phyloP scores from a whole-genome alignment of 2,797 vertebrate genomes.

The Triplophysa bombifrons region DNA sequence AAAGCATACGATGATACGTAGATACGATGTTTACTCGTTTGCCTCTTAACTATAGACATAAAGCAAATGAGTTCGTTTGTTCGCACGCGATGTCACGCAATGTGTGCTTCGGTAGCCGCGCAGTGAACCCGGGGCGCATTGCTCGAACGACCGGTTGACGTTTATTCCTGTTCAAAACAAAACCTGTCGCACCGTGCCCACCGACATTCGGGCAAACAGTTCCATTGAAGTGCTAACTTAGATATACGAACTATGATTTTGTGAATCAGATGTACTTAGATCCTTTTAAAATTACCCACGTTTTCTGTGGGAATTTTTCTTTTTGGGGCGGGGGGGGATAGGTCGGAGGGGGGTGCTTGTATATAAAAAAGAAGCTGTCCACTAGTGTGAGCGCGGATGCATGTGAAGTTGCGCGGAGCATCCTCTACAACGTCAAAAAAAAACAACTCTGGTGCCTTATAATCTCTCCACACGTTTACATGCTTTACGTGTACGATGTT shows the following conservation, averaged over 20 bases:
- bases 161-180: slow-evolving; percentile 72
- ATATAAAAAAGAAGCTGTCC: slow-evolving; percentile 64
- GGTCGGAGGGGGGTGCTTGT: slow-evolving; percentile 40
- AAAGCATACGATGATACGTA: slow-evolving; percentile 83
- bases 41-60: slow-evolving; percentile 62
- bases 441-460: slow-evolving; percentile 82
- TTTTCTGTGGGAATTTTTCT: slow-evolving; percentile 80
- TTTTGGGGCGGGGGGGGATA: slow-evolving; percentile 48
- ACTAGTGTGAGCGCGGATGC: slow-evolving; percentile 67
- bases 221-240: slow-evolving; percentile 83
- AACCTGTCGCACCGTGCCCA: slow-evolving; percentile 77
- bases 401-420: slow-evolving; percentile 61
- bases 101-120: slow-evolving; percentile 51
- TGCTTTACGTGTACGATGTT: slow-evolving; percentile 78
- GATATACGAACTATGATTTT: slow-evolving; percentile 85
- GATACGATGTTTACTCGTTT: slow-evolving; percentile 77
- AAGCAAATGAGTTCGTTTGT: slow-evolving; percentile 64
- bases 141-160: slow-evolving; percentile 65
- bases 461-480: slow-evolving; percentile 81
- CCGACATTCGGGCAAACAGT: slow-evolving; percentile 63
- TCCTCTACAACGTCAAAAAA: slow-evolving; percentile 79
- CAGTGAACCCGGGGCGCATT: slow-evolving; percentile 57
- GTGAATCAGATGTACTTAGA: slow-evolving; percentile 83
- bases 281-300: slow-evolving; percentile 81
- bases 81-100: slow-evolving; percentile 62